These are phyloP conservation scores for Archilochus colubris DNA, from an alignment of 2,113 vertebrate genomes.

Conservation along the genomic window DNA sequence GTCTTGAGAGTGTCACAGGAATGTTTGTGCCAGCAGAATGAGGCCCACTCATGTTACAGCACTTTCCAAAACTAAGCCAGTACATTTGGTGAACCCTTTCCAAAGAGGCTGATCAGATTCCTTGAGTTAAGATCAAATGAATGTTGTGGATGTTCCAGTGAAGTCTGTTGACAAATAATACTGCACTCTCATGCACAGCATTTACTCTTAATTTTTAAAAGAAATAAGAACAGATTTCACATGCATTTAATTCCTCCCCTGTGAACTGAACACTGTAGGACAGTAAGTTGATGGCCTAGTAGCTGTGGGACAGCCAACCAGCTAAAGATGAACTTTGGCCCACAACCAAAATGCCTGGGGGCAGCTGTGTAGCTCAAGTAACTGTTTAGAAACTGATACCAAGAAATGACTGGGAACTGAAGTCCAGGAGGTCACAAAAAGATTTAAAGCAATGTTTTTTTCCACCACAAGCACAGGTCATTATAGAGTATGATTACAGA, in stretches of 20 bases:
- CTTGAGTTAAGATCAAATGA: conserved; percentile 39
- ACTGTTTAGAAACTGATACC: conserved; percentile 41
- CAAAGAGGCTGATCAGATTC: conserved; percentile 48
- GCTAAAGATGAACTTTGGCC: conserved; percentile 1
- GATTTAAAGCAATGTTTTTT: background rate
- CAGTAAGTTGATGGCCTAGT: background rate
- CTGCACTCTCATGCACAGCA: background rate
- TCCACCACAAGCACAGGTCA: background rate
- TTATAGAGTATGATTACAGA: background rate
- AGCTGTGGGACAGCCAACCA: background rate
- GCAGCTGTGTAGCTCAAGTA: conserved; percentile 50
- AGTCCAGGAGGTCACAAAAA: background rate
- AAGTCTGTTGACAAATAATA: background rate
- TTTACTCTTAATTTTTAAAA: background rate
- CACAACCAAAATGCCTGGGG: conserved; percentile 17
- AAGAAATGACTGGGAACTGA: conserved; percentile 6
- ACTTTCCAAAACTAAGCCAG: conserved; percentile 56
- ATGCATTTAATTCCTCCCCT: background rate
- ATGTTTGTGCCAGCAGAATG: conserved; percentile 60
- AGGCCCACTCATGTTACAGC: conserved; percentile 35
- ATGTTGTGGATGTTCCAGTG: background rate
- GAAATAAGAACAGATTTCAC: background rate
- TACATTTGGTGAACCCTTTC: conserved; percentile 51
- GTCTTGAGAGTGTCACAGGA: conserved; percentile 16
- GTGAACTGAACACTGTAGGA: background rate